phyloP scores from a whole-genome alignment of 2,888 invertebrate genomes.

The Dascillus cervinus region DNA sequence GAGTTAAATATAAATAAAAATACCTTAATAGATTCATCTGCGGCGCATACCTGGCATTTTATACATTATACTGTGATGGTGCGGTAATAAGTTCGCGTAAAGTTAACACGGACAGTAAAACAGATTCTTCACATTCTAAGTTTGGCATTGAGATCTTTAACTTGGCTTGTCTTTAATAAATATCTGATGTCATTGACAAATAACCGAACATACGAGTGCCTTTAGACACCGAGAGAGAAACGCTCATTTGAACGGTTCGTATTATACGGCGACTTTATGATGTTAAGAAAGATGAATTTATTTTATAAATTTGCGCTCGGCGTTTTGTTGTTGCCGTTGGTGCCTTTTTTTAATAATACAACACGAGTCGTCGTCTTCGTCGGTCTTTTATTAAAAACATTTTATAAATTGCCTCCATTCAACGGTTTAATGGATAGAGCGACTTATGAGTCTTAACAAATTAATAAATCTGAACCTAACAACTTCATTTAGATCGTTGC shows the following conservation, averaged over 20 bases:
- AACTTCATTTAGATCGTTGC: too few relatives aligned
- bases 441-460: too few relatives aligned
- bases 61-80: conserved; percentile 31
- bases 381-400: too few relatives aligned
- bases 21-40: conserved; percentile 36
- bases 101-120: conserved; percentile 23
- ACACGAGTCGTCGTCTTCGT: too few relatives aligned
- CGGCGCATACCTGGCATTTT: conserved; percentile 30
- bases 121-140: conserved; percentile 39
- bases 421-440: too few relatives aligned
- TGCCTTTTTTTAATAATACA: too few relatives aligned
- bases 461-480: too few relatives aligned
- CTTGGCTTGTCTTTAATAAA: conserved; percentile 41
- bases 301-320: too few relatives aligned
- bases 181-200: conserved; percentile 43
- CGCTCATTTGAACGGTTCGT: conserved; percentile 36
- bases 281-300: too few relatives aligned
- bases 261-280: conserved; percentile 24
- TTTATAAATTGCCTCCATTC: too few relatives aligned
- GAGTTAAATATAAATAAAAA: conserved; percentile 19
- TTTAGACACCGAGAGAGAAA: conserved; percentile 29
- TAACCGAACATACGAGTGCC: conserved; percentile 37
- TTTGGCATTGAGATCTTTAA: conserved; percentile 36
- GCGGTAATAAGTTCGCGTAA: conserved; percentile 6
- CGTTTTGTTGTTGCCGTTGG: too few relatives aligned